Evolutionary conservation across 2,113 vertebrate genomes (phyloP).

Genomic region (Chitala chitala): DNA sequence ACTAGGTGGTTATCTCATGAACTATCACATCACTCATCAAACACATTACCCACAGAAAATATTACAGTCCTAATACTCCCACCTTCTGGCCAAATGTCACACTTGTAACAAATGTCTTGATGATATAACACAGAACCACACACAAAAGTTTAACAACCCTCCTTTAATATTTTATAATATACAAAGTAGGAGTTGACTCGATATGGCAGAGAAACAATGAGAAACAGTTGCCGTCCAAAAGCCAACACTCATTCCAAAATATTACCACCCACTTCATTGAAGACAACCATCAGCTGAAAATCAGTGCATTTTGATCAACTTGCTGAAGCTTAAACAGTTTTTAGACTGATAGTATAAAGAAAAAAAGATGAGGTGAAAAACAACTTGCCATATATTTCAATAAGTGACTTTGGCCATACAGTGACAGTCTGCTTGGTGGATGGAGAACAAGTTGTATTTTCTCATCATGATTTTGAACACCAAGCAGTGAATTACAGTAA

Average conservation of each 20-base stretch:
- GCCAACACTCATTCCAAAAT: background rate
- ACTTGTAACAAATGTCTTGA: too few species aligned
- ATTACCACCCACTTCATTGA: background rate
- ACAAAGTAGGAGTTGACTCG: background rate
- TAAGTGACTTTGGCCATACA: too few species aligned
- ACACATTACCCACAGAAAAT: background rate
- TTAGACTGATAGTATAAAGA: too few species aligned
- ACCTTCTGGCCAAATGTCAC: background rate
- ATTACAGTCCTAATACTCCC: background rate
- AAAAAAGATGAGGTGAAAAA: too few species aligned
- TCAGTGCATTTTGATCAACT: background rate
- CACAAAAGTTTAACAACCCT: background rate
- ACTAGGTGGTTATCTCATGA: background rate
- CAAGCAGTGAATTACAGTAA: too few species aligned
- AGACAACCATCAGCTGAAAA: background rate
- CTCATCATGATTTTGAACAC: too few species aligned
- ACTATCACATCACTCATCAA: background rate
- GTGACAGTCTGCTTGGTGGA: too few species aligned
- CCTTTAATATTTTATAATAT: constrained; percentile 3
- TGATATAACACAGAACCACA: background rate
- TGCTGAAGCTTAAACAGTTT: too few species aligned
- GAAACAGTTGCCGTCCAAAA: background rate
- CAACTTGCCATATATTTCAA: too few species aligned
- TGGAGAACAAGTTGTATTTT: too few species aligned
- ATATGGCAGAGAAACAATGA: background rate